These are phyloP conservation scores for Mandrillus leucophaeus DNA, from an alignment of 2,113 vertebrate species.

Conservation along the genomic window DNA sequence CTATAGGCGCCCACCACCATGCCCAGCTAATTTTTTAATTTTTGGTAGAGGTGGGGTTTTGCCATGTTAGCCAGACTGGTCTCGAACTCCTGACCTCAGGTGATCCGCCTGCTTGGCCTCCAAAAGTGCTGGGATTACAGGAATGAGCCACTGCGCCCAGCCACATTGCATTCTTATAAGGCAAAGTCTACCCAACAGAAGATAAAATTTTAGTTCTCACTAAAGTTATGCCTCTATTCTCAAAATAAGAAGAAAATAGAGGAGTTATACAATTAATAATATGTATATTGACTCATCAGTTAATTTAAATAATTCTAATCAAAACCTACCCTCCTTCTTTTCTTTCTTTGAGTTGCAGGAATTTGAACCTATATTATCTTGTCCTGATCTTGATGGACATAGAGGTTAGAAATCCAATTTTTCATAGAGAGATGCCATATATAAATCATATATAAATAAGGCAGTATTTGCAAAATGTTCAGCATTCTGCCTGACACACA, in stretches of 20 bases:
- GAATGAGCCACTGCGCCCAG: too few relatives aligned
- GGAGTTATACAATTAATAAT: neutral
- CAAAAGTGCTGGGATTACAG: too few relatives aligned
- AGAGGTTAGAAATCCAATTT: neutral
- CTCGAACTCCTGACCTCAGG: too few relatives aligned
- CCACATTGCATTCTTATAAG: neutral
- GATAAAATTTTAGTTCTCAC: neutral
- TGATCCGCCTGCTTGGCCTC: too few relatives aligned
- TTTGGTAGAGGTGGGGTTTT: too few relatives aligned
- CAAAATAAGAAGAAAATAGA: neutral
- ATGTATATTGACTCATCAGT: neutral
- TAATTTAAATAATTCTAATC: slow-evolving; percentile 28
- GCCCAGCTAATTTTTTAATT: too few relatives aligned
- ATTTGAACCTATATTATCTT: neutral
- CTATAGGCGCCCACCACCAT: too few relatives aligned
- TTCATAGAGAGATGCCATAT: neutral
- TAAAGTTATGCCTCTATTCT: neutral
- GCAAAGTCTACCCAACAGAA: neutral
- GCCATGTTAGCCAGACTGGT: too few relatives aligned
- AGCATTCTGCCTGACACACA: neutral
- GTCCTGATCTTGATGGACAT: neutral
- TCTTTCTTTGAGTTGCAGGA: neutral
- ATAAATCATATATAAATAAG: neutral
- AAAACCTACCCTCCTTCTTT: neutral
- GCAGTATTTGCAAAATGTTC: neutral